These are phyloP conservation scores for Boloria euphrosyne DNA, from an alignment of 2,888 invertebrate species.

Conservation along the genomic window DNA sequence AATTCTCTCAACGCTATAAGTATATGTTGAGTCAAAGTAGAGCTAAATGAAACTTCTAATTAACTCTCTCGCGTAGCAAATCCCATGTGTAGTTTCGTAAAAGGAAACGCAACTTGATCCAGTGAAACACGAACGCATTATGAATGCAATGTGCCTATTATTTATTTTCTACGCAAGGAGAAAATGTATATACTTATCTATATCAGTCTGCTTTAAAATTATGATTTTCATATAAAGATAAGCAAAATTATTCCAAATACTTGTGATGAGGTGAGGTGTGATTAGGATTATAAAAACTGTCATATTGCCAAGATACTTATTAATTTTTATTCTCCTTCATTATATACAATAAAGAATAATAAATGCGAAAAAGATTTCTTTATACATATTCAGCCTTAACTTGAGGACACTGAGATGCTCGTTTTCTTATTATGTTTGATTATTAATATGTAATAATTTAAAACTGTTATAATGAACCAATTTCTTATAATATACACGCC, in stretches of 20 bases:
- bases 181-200: neutral
- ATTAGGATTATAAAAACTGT: too few species aligned
- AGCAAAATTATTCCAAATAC: too few species aligned
- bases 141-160: constrained; percentile 15
- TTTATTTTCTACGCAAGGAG: constrained; percentile 10
- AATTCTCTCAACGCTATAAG: neutral
- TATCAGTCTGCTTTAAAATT: neutral
- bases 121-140: constrained; percentile 18
- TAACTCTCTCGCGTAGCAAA: constrained; percentile 24
- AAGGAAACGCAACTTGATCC: constrained; percentile 25
- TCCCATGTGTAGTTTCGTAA: constrained; percentile 24
- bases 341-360: neutral
- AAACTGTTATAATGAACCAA: neutral
- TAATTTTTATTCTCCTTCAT: neutral
- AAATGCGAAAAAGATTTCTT: neutral
- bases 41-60: constrained; percentile 15
- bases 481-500: neutral
- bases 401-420: neutral
- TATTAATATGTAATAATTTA: too few species aligned
- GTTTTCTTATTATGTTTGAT: neutral
- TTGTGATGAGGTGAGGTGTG: too few species aligned
- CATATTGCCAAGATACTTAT: too few species aligned
- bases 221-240: too few species aligned
- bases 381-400: neutral
- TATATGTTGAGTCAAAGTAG: constrained; percentile 5